Conservation (phyloP, 2,113 vertebrate species). For the Sturnus vulgaris region DNA sequence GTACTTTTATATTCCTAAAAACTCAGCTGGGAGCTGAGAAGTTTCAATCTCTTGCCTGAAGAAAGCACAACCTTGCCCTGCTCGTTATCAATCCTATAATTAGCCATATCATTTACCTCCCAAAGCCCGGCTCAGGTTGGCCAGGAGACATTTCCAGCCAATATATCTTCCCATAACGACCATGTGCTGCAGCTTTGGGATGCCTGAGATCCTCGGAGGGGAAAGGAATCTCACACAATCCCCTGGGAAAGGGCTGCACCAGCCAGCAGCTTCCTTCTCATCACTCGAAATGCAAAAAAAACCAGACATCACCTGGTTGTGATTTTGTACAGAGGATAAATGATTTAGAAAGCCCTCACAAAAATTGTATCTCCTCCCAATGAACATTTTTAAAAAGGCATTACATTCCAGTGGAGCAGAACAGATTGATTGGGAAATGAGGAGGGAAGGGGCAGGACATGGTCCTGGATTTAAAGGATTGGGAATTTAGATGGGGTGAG, state of each 20-base stretch:
- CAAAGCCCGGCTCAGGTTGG: neutral
- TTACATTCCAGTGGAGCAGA: neutral
- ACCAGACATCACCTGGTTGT: neutral
- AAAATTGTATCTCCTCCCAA: neutral
- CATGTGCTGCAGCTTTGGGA: neutral
- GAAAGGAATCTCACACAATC: neutral
- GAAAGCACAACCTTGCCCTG: neutral
- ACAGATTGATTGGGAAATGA: neutral
- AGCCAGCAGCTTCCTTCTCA: neutral
- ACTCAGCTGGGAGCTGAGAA: neutral
- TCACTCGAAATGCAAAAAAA: neutral
- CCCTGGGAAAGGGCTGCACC: neutral
- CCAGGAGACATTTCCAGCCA: neutral
- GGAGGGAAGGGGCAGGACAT: neutral
- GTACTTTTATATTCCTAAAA: neutral
- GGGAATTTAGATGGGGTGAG: neutral
- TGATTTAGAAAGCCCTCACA: neutral
- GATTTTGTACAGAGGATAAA: neutral
- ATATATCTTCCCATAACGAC: neutral
- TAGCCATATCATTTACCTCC: neutral
- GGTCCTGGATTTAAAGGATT: neutral
- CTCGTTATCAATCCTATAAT: neutral
- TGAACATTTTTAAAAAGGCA: fast-evolving
- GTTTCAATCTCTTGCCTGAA: neutral
- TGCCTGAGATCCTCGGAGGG: neutral